Conservation (phyloP, 2,888 invertebrate genomes). For the Deroplatys truncata region DNA sequence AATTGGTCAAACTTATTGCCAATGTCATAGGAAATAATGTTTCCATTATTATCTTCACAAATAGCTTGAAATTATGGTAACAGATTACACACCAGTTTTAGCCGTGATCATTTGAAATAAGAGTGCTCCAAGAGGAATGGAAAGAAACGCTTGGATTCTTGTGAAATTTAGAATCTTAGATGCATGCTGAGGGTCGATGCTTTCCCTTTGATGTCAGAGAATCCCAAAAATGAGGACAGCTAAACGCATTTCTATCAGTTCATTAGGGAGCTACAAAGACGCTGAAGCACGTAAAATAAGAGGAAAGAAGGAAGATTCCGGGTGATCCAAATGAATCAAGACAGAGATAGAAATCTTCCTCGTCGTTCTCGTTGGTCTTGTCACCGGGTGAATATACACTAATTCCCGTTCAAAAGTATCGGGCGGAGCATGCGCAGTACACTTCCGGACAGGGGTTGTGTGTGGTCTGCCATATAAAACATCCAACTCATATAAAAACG, state of each 20-base stretch:
- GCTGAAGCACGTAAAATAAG: not conserved
- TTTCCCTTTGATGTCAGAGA: not conserved
- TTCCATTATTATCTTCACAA: too few relatives aligned
- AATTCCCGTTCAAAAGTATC: not conserved
- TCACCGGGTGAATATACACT: not conserved
- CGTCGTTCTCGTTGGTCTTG: not conserved
- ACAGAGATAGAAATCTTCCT: not conserved
- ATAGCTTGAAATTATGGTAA: too few relatives aligned
- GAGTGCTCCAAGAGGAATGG: too few relatives aligned
- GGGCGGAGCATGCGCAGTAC: not conserved
- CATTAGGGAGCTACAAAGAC: not conserved
- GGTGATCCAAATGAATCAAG: not conserved
- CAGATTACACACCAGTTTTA: too few relatives aligned
- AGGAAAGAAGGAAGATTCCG: not conserved
- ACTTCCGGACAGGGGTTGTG: not conserved
- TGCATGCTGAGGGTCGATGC: not conserved
- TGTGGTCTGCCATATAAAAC: not conserved
- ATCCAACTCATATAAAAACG: not conserved
- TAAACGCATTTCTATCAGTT: not conserved
- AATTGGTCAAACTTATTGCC: too few relatives aligned
- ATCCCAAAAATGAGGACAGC: not conserved
- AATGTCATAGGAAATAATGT: too few relatives aligned
- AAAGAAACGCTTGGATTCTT: not conserved
- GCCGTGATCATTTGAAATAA: too few relatives aligned
- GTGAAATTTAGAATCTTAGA: not conserved